A percentile compares a stretch with the other conserved stretches of the same genome.
Conservation (phyloP, 1,140 invertebrate species). For the Meteorus sp. region DNA sequence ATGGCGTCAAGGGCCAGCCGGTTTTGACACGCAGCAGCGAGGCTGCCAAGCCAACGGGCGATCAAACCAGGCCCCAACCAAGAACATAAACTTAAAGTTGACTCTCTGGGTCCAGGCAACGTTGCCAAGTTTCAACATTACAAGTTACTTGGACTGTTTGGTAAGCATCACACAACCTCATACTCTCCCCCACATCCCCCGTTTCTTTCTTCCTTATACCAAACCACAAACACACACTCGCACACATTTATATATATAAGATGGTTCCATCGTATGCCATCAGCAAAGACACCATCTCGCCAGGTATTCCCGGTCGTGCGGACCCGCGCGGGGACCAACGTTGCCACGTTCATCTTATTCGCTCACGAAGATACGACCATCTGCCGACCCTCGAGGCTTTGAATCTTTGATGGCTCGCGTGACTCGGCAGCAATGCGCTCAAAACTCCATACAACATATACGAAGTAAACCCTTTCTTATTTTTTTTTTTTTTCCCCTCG, state of each 20-base stretch:
- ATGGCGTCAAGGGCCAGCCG: constrained; percentile 54
- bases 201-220: not conserved
- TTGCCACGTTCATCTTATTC: constrained; percentile 34
- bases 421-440: constrained; percentile 48
- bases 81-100: too few species aligned
- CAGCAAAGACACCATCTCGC: not conserved
- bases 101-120: not conserved
- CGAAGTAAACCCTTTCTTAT: too few species aligned
- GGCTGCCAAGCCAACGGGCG: constrained; percentile 20
- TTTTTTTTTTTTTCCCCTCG: too few species aligned
- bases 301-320: not conserved
- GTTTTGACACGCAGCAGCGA: constrained; percentile 48
- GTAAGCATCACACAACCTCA: not conserved
- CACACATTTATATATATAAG: too few species aligned
- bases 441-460: constrained; percentile 6
- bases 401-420: constrained; percentile 58
- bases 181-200: not conserved
- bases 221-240: too few species aligned
- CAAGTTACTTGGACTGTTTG: not conserved
- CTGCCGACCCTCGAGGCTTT: constrained; percentile 55
- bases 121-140: constrained; percentile 12
- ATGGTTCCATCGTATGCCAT: too few species aligned
- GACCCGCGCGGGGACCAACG: constrained; percentile 19
- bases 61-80: not conserved
- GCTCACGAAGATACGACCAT: constrained; percentile 43